Evolutionary conservation across 2,888 invertebrate genomes (phyloP), one percentile per base, ranked within the genome.

Genomic region (Megamerina dolium): DNA sequence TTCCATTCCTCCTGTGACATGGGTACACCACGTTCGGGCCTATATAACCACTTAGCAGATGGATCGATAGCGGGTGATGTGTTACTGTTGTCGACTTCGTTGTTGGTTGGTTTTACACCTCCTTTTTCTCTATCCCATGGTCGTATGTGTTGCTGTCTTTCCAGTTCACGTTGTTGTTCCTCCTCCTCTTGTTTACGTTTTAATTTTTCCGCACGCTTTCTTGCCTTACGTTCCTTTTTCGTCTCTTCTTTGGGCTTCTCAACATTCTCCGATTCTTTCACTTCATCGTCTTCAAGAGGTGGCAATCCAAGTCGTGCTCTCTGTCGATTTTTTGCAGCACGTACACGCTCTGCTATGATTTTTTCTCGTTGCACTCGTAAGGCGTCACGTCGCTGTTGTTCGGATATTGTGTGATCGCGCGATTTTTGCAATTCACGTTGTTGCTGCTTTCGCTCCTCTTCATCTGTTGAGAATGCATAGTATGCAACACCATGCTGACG

Each of bases 401-500:
- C 79, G 13, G 73, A 70, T 45, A 82, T 68, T 0, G 91, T 91
- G 59, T 84, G 81, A 46, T 79, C 74, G 1, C 92, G 77, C 20
- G 83, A 69, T 51, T 81, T 80, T 37, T 79, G 75, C 42, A 96
- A 73, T 54, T 83, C 83, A 38, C 82, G 81, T 75, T 92, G 87
- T 69, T 96, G 92, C 56, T 82, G 79, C 2, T 76, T 74, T 53
- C 95, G 81, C 58, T 83, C 80, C 3, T 77, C 76, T 56, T 91
- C 90, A 57, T 94, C 87, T 33, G 85, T 86, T 12, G 93, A 89
- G 69, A 96, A 94, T 17, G 84, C 80, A 71, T 85, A 95, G 72
- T 90, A 96, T 5, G 89, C 90, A 14, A 91, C 91, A 60, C 95
- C 96, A 64, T 95, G 94, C 10, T 83, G 79, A 48, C 95, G 78